Base-by-base conservation (phyloP, 2,797 vertebrate species). In the Urosaurus nigricauda region DNA sequence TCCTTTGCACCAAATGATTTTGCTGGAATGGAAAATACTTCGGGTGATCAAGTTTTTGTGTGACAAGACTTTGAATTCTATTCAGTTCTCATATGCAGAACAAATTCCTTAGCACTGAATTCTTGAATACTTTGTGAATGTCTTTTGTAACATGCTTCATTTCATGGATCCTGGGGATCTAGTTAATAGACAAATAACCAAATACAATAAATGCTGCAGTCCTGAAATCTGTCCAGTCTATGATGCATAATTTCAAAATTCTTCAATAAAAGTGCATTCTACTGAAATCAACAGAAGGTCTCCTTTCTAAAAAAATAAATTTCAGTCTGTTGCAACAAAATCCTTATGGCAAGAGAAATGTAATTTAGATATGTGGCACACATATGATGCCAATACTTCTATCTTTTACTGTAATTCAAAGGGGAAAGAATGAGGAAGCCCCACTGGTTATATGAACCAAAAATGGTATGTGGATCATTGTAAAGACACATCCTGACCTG, bases 401-500 rank as follows among this genome's bases (percentile, higher is more conserved):
- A 74, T 60, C 56, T 81, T 65, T 68, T 53, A 65, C 58, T 82
- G 26, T 58, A 68, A 68, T 77, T 74, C 26, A 82, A n/a, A 77
- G 47, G n/a, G n/a, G 56, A 77, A 85, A 75, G 58, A 75, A 89
- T 68, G 68, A 32, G 79, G 71, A 89, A 77, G 71, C 40, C 60
- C 58, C 70, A 75, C 79, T 68, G 35, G 75, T 75, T 86, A 82
- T 82, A 77, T 77, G 35, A 12, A 82, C n/a, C 19, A 12, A 75
- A 85, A 89, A 47, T 68, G 7, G 19, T 32, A 40, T 5, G 79
- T 29, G 68, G 60, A 43, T 86, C 17, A 43, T 21, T 82, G 84
- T 56, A 77, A 77, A 70, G 32, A 56, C 71, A 70, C 60, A 86
- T 89, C 79, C 35, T 68, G 71, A 86, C 84, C 79, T 86, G 84